These are phyloP conservation scores for Cheumatopsyche charites DNA, from an alignment of 1,140 invertebrate species.

Conservation along the genomic window DNA sequence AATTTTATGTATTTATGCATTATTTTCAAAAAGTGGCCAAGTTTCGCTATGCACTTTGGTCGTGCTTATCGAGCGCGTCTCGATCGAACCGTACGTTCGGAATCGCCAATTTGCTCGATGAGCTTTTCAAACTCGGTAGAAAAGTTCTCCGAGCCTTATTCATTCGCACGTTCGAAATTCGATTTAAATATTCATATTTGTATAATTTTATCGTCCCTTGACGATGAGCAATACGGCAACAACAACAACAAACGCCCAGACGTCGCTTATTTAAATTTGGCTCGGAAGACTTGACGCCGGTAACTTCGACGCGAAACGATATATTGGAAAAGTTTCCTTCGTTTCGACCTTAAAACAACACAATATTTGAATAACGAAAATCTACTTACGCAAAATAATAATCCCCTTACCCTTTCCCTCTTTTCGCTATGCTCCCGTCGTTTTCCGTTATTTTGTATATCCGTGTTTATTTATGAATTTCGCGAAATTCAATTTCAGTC, in stretches of 20 bases:
- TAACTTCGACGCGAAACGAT: constrained; percentile 15
- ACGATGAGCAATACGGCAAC: neutral
- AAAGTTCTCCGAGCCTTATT: too few relatives aligned
- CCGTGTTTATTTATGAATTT: constrained; percentile 6
- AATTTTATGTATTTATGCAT: too few relatives aligned
- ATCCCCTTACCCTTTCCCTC: neutral
- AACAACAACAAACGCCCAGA: neutral
- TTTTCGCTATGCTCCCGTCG: neutral
- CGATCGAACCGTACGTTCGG: too few relatives aligned
- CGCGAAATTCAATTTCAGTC: neutral
- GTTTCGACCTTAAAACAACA: constrained; percentile 17
- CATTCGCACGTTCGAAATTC: too few relatives aligned
- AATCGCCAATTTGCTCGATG: too few relatives aligned
- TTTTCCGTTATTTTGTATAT: neutral
- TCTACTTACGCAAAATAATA: neutral
- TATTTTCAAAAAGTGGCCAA: too few relatives aligned
- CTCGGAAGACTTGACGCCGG: neutral
- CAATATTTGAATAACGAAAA: constrained; percentile 25
- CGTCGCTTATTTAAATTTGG: constrained; percentile 14
- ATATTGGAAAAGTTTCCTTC: constrained; percentile 21
- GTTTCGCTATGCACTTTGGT: too few relatives aligned
- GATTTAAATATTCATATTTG: constrained; percentile 1
- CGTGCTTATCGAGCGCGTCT: too few relatives aligned
- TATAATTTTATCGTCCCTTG: constrained; percentile 6
- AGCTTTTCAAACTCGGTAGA: too few relatives aligned